Conservation (phyloP, 2,888 invertebrate species). For the Hipparchia sbordonii region DNA sequence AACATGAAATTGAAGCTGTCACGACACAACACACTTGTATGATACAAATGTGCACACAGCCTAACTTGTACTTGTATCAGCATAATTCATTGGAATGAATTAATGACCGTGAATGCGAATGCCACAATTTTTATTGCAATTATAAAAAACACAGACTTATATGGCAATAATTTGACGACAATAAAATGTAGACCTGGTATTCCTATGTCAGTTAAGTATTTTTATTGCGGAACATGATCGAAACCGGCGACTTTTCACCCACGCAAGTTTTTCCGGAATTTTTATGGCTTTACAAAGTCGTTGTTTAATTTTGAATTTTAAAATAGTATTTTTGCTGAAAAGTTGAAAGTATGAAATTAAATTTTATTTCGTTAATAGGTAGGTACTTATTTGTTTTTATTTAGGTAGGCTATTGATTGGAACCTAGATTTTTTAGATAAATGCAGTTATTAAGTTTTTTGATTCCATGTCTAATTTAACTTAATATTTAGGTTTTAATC, state of each 20-base stretch:
- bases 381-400: too few species aligned
- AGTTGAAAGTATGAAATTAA: background rate
- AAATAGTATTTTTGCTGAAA: background rate
- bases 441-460: too few species aligned
- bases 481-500: too few species aligned
- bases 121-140: constrained; percentile 30
- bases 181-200: constrained; percentile 26
- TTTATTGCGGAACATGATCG: constrained; percentile 14
- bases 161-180: constrained; percentile 20
- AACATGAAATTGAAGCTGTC: too few species aligned
- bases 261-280: constrained; percentile 18
- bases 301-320: background rate
- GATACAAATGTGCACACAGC: background rate
- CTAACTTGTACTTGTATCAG: constrained; percentile 10
- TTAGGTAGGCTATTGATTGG: too few species aligned
- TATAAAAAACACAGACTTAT: constrained; percentile 25
- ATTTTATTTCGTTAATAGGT: too few species aligned
- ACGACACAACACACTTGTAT: too few species aligned
- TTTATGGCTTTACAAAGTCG: constrained; percentile 3
- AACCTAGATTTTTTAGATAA: too few species aligned
- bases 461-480: too few species aligned
- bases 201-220: constrained; percentile 18
- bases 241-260: constrained; percentile 12
- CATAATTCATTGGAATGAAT: constrained; percentile 56
- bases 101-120: constrained; percentile 57